phyloP scores from a whole-genome alignment of 2,797 vertebrate species.

The Pachyuromys duprasi region DNA sequence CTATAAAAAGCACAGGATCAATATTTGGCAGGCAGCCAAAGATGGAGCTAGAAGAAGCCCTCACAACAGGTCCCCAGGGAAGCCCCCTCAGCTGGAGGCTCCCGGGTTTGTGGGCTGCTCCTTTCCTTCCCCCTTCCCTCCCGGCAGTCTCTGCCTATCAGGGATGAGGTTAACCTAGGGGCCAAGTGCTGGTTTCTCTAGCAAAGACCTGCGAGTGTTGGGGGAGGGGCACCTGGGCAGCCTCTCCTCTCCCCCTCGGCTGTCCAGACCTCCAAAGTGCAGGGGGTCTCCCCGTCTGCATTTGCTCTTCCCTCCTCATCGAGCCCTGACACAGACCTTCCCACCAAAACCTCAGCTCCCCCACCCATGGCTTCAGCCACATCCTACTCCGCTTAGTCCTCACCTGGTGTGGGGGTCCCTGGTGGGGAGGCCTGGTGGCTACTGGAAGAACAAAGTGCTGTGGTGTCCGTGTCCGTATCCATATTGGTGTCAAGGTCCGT shows the following conservation, averaged over 20 bases:
- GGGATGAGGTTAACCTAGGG: slow-evolving; percentile 36
- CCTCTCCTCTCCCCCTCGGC: neutral
- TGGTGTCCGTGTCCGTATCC: slow-evolving; percentile 80
- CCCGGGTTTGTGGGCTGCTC: slow-evolving; percentile 54
- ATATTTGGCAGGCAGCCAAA: slow-evolving; percentile 69
- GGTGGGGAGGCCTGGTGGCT: slow-evolving; percentile 67
- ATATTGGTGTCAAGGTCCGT: slow-evolving; percentile 66
- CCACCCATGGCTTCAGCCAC: neutral
- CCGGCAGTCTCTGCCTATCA: neutral
- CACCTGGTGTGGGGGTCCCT: slow-evolving; percentile 78
- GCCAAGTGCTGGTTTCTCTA: neutral
- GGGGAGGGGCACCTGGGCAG: slow-evolving; percentile 51
- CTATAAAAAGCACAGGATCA: slow-evolving; percentile 78
- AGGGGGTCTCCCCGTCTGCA: slow-evolving; percentile 16
- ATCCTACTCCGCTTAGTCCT: slow-evolving; percentile 63
- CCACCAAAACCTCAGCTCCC: slow-evolving; percentile 59
- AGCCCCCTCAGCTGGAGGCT: slow-evolving; percentile 56
- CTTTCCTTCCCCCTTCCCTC: neutral
- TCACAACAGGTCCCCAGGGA: slow-evolving; percentile 68
- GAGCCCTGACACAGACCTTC: slow-evolving; percentile 36
- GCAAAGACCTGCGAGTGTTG: slow-evolving; percentile 32
- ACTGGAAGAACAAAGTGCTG: slow-evolving; percentile 77
- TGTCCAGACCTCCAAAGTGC: neutral
- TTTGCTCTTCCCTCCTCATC: slow-evolving; percentile 21
- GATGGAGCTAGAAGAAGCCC: slow-evolving; percentile 65